Evolutionary conservation across 2,888 invertebrate species (phyloP), one percentile per base, ranked within the genome.

Genomic region (Entomobrya proxima): DNA sequence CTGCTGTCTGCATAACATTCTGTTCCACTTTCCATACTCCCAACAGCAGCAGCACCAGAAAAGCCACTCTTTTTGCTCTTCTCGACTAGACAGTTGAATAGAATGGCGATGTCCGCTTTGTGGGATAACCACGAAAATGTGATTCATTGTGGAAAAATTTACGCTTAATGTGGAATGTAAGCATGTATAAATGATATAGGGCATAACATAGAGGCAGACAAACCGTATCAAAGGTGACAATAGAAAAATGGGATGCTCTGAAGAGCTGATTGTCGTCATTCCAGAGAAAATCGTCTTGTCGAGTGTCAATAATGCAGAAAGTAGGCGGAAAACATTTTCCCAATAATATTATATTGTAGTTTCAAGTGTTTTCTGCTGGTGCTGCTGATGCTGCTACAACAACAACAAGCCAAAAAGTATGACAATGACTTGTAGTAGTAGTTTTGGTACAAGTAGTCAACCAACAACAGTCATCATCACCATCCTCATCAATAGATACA

Each of bases 271-370:
- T 75, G 75, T 64, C 74, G 82, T 75, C 75, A 75, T 75, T 82
- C 58, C 44, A 44, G 11, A n/a, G 74, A 64, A 75, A 47, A 82
- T 75, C 32, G 55, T 40, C 52, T 47, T 64, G 50, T 75, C 64
- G 64, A 82, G 64, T 64, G 82, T 82, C 82, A 82, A 82, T 82
- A 82, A 75, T 50, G 44, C 7, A 44, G 61, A 35, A 81, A 67
- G 78, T 47, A 81, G 61, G 74, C 37, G 75, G 64, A 64, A 75
- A 64, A 40, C 64, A 82, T 82, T 82, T 50, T 24, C 50, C 32
- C 32, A 35, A 72, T n/a, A n/a, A n/a, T 47, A 81, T 72, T 58
- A 67, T 81, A 74, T 58, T 58, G 44, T 81, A 44, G 72, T 80
- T 69, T 80, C 27, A 80, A 69, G 79, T 69, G 69, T 55, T 69